Evolutionary conservation across 2,888 invertebrate species (phyloP).

Genomic region (Neoitamus cyanurus): DNA sequence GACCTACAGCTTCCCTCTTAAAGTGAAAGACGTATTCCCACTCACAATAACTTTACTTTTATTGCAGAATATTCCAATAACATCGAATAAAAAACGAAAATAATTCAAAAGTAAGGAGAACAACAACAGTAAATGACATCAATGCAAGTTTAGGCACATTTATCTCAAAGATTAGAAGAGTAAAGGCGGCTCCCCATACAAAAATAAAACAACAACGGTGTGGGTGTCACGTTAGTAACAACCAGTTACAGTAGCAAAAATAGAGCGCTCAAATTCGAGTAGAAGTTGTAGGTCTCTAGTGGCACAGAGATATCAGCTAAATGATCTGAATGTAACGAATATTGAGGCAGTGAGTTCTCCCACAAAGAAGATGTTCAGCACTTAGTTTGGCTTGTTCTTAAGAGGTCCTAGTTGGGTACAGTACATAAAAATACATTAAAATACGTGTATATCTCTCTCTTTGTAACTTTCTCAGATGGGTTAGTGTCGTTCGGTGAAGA

Average conservation of each 20-base stretch:
- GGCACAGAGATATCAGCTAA: neutral
- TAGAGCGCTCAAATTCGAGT: neutral
- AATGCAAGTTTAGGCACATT: slow-evolving; percentile 41
- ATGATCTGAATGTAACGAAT: slow-evolving; percentile 20
- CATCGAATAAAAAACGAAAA: slow-evolving; percentile 32
- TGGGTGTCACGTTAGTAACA: neutral
- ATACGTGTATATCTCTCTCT: slow-evolving; percentile 22
- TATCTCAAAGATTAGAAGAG: slow-evolving; percentile 20
- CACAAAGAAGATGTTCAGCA: neutral
- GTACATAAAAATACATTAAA: slow-evolving; percentile 25
- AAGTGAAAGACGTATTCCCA: neutral
- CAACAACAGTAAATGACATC: slow-evolving; percentile 25
- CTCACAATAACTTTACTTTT: slow-evolving; percentile 34
- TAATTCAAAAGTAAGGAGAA: neutral
- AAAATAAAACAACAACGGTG: slow-evolving; percentile 8
- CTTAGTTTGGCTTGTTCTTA: slow-evolving; percentile 8
- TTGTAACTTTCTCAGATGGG: slow-evolving; percentile 23
- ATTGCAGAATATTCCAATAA: slow-evolving; percentile 24
- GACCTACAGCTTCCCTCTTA: neutral
- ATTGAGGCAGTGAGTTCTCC: slow-evolving; percentile 9
- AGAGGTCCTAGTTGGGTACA: neutral
- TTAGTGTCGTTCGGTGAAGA: slow-evolving; percentile 26
- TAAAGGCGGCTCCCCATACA: neutral
- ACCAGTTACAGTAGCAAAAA: slow-evolving; percentile 9
- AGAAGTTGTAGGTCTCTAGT: neutral